Evolutionary conservation across 2,797 vertebrate genomes (phyloP).

Genomic region (Gadopsis marmoratus): DNA sequence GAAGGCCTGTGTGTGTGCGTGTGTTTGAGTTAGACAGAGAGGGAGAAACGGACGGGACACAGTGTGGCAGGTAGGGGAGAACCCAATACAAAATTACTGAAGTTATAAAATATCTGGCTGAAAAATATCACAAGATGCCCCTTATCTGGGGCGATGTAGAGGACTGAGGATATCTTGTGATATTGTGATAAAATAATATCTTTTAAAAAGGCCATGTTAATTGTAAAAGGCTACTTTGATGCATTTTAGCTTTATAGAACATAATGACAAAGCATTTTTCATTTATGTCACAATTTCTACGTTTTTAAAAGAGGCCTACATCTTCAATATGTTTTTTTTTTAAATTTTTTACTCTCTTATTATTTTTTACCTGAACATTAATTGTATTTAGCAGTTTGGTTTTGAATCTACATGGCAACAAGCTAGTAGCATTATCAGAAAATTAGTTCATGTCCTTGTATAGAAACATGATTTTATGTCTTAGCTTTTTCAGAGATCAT

Average conservation of each 20-base stretch:
- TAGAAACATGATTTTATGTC: neutral
- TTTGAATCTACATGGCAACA: neutral
- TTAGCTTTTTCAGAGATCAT: neutral
- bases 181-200: neutral
- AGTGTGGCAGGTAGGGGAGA: conserved; percentile 2
- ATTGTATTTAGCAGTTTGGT: neutral
- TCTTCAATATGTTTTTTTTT: neutral
- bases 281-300: neutral
- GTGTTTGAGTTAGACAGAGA: conserved; percentile 6
- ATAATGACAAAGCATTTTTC: neutral
- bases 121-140: neutral
- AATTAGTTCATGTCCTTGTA: neutral
- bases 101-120: neutral
- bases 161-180: neutral
- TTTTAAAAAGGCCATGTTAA: neutral
- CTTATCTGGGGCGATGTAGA: neutral
- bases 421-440: too few species aligned
- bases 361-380: neutral
- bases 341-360: too few species aligned
- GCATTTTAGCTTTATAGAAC: neutral
- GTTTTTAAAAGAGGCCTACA: neutral
- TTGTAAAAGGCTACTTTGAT: neutral
- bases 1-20: conserved; percentile 42
- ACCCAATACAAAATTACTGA: neutral
- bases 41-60: conserved; percentile 9